These are phyloP conservation scores for Criorhina ranunculi DNA, from an alignment of 2,888 invertebrate genomes.

Conservation along the genomic window DNA sequence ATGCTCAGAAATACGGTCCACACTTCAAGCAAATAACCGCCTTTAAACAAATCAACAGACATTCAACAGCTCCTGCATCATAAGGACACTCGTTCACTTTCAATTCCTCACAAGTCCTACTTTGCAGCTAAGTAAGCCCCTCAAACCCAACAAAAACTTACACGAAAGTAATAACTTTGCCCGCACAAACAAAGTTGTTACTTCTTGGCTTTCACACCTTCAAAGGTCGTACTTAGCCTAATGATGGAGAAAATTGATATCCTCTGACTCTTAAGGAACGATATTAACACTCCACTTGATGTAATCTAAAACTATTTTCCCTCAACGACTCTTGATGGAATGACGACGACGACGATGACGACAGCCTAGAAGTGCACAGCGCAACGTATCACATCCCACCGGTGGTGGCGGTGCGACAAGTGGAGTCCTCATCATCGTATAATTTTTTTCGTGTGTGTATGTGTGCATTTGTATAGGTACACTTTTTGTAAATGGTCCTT, in stretches of 20 bases:
- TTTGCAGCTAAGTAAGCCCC: neutral
- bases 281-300: conserved; percentile 73
- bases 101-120: neutral
- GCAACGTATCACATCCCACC: conserved; percentile 16
- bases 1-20: too few species aligned
- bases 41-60: too few species aligned
- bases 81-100: neutral
- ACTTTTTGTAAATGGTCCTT: conserved; percentile 70
- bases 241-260: conserved; percentile 74
- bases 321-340: conserved; percentile 52
- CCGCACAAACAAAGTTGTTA: neutral
- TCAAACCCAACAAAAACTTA: neutral
- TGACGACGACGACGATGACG: conserved; percentile 21
- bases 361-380: conserved; percentile 57
- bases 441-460: conserved; percentile 40
- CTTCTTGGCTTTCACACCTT: conserved; percentile 35
- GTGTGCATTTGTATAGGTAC: neutral
- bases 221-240: conserved; percentile 62
- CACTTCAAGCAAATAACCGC: too few species aligned
- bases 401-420: too few species aligned
- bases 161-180: conserved; percentile 9
- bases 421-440: conserved; percentile 49
- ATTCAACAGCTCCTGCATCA: too few species aligned
- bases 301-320: conserved; percentile 73
- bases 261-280: conserved; percentile 42